Percentiles rank a stretch among this genome's conserved stretches.
These are phyloP conservation scores for Halictus rubicundus DNA, from an alignment of 1,140 invertebrate genomes.

Conservation along the genomic window DNA sequence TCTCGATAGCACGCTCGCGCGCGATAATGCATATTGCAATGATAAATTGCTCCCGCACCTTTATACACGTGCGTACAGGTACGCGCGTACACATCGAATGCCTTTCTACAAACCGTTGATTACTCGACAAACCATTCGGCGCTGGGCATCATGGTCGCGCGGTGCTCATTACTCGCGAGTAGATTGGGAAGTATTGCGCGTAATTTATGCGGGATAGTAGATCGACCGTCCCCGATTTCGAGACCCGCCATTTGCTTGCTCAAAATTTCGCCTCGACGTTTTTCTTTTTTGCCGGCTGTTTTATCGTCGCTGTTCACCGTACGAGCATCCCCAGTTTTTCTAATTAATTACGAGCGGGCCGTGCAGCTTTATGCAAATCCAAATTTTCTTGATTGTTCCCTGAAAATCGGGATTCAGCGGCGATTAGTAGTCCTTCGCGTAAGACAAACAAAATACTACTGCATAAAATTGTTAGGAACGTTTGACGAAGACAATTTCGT, in stretches of 20 bases:
- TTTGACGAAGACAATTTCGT: too few species aligned
- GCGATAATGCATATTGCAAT: slow-evolving; percentile 35
- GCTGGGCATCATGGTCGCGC: not conserved
- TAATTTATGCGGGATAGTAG: slow-evolving; percentile 8
- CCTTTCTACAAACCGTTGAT: slow-evolving; percentile 44
- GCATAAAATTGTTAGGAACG: too few species aligned
- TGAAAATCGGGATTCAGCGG: too few species aligned
- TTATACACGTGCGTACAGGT: not conserved
- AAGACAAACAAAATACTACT: too few species aligned
- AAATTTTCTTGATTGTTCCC: too few species aligned
- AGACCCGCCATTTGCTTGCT: not conserved
- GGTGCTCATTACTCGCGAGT: slow-evolving; percentile 14
- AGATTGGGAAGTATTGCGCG: slow-evolving; percentile 16
- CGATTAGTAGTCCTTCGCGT: too few species aligned
- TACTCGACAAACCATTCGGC: slow-evolving; percentile 31
- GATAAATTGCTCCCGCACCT: slow-evolving; percentile 32
- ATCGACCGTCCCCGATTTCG: not conserved
- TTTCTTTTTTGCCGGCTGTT: not conserved
- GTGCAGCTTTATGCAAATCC: too few species aligned
- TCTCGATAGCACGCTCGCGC: slow-evolving; percentile 28
- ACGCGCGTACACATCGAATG: not conserved
- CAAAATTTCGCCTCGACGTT: not conserved
- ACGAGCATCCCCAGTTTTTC: not conserved
- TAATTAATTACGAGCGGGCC: not conserved
- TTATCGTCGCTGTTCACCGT: too few species aligned